Conservation (phyloP, 2,797 vertebrate species). For the Sebastes oblongus region DNA sequence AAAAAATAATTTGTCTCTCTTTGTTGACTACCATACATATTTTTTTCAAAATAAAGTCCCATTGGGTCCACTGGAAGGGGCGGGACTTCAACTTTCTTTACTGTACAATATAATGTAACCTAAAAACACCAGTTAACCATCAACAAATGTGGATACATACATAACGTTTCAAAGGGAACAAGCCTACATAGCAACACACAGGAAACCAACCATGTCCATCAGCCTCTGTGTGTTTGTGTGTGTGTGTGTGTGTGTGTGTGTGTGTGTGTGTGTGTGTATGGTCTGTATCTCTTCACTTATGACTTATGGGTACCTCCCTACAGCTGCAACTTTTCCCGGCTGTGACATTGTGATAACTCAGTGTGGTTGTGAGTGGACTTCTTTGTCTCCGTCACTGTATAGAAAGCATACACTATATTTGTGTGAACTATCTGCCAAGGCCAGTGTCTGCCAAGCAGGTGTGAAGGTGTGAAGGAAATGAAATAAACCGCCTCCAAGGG, state of each 20-base stretch:
- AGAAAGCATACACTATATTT: conserved; percentile 30
- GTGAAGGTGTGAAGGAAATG: conserved; percentile 64
- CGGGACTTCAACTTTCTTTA: no score
- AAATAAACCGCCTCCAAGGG: conserved; percentile 35
- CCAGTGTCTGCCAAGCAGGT: conserved; percentile 51
- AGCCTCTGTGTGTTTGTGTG: conserved; percentile 12
- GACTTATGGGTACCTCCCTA: conserved; percentile 44
- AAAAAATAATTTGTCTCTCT: no score
- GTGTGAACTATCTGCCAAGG: conserved; percentile 24
- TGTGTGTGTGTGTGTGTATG: conserved; percentile 8
- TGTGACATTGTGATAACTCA: conserved; percentile 57
- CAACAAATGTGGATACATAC: background rate
- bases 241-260: no score
- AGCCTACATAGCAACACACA: conserved; percentile 1
- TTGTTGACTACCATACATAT: no score
- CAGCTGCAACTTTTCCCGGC: conserved; percentile 51
- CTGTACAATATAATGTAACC: background rate
- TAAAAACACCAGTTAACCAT: background rate
- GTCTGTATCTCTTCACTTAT: conserved; percentile 48
- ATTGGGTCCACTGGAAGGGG: no score
- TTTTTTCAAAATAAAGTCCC: no score
- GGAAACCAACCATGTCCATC: conserved; percentile 8
- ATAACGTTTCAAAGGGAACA: background rate
- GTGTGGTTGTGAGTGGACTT: conserved; percentile 31
- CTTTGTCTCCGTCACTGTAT: conserved; percentile 45